Conservation (phyloP, 2,113 vertebrate species). For the Hucho hucho region DNA sequence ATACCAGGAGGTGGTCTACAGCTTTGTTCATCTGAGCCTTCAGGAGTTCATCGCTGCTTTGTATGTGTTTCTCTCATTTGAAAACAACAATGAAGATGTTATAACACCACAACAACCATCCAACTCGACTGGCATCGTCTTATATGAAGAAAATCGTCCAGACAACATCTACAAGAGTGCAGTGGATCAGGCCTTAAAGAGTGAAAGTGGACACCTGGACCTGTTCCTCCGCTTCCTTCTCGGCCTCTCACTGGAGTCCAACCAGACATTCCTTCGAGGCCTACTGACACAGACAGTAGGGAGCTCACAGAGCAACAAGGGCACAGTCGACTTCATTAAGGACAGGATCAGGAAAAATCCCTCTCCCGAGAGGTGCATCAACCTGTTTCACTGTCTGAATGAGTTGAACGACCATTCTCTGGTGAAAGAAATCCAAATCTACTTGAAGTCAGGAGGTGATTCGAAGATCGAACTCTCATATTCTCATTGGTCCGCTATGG, state of each 20-base stretch:
- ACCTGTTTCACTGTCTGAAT: too few relatives aligned
- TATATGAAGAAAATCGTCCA: too few relatives aligned
- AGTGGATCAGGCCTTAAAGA: not conserved
- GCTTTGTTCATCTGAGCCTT: not conserved
- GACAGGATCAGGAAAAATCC: not conserved
- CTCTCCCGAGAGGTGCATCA: not conserved
- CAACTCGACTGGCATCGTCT: not conserved
- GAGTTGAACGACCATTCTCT: too few relatives aligned
- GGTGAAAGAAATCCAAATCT: too few relatives aligned
- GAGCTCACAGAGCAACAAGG: not conserved
- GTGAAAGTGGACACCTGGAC: constrained; percentile 1
- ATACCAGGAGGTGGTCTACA: not conserved
- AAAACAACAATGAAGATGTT: not conserved
- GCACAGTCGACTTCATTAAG: not conserved
- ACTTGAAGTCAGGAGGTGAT: not conserved
- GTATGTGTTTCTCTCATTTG: not conserved
- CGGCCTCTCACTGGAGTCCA: too few relatives aligned
- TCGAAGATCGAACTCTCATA: not conserved
- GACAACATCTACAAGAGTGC: not conserved
- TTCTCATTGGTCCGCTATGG: not conserved
- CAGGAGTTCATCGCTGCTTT: too few relatives aligned
- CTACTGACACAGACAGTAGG: too few relatives aligned
- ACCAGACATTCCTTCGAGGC: too few relatives aligned
- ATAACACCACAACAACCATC: not conserved
- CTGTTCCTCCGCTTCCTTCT: not conserved